A percentile compares a stretch with the other conserved stretches of the same genome.
These are phyloP conservation scores for Entomobrya multifasciata DNA, from an alignment of 2,888 invertebrate genomes.

Conservation along the genomic window DNA sequence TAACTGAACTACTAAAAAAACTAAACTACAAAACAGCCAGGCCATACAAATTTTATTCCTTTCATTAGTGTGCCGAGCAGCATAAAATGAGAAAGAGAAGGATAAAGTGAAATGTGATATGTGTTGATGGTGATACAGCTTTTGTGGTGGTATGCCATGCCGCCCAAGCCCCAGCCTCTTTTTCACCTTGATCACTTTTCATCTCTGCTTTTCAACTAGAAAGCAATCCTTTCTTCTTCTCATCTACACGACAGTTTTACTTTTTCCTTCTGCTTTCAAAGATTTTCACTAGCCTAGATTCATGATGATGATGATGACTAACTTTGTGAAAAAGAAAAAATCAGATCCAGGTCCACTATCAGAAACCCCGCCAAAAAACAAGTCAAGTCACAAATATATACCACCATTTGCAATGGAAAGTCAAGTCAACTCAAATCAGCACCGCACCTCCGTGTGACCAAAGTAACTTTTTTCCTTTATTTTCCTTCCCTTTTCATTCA, in stretches of 20 bases:
- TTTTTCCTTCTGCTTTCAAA: no score
- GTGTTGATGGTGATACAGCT: neutral
- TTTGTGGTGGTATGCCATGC: constrained; percentile 24
- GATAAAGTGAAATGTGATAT: constrained; percentile 18
- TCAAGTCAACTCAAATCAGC: neutral
- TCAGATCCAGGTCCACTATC: neutral
- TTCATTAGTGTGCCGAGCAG: constrained; percentile 7
- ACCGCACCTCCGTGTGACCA: neutral
- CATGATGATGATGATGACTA: no score
- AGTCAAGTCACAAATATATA: no score
- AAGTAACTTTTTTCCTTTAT: neutral
- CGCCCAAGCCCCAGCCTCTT: no score
- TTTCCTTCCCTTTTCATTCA: neutral
- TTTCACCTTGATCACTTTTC: constrained; percentile 51
- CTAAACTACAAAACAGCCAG: neutral
- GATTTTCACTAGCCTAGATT: no score
- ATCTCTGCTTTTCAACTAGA: no score
- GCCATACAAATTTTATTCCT: constrained; percentile 6
- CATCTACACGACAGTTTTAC: constrained; percentile 10
- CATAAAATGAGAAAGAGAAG: neutral
- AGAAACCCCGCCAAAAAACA: no score
- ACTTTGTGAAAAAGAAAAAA: neutral
- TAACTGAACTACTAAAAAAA: neutral
- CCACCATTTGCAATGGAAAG: no score
- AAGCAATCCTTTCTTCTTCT: no score